These are phyloP conservation scores for Drosophila paranaensis DNA, from an alignment of 2,888 invertebrate genomes.

Conservation along the genomic window DNA sequence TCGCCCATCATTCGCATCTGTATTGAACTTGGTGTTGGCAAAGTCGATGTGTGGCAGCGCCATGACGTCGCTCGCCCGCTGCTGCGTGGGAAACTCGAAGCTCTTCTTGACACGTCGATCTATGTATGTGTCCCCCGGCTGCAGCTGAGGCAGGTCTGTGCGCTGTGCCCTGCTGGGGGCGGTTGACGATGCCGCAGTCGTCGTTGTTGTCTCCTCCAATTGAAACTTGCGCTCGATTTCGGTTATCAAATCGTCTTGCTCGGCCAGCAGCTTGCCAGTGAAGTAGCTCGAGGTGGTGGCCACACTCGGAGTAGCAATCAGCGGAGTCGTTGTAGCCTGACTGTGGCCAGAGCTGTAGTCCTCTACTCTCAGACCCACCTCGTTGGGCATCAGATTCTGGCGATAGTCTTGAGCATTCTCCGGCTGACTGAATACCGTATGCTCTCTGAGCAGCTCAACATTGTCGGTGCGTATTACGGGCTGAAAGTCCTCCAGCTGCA, in stretches of 20 bases:
- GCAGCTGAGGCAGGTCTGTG: conserved; percentile 20
- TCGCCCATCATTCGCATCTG: conserved; percentile 59
- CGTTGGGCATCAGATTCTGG: conserved; percentile 78
- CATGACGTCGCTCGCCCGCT: conserved; percentile 77
- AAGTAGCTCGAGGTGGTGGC: conserved; percentile 69
- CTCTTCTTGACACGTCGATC: conserved; percentile 85
- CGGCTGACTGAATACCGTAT: conserved; percentile 68
- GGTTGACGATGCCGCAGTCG: conserved; percentile 25
- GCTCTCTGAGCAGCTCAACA: conserved; percentile 74
- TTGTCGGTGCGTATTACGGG: conserved; percentile 67
- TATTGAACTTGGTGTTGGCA: conserved; percentile 84
- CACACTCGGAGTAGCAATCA: conserved; percentile 27
- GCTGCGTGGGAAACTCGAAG: conserved; percentile 83
- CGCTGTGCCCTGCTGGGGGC: neutral
- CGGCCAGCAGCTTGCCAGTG: conserved; percentile 82
- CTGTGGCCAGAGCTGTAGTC: conserved; percentile 4
- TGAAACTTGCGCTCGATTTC: conserved; percentile 84
- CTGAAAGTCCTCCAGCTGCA: conserved; percentile 82
- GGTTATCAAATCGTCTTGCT: conserved; percentile 84
- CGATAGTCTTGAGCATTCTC: conserved; percentile 60
- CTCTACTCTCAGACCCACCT: conserved; percentile 56
- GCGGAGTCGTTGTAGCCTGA: conserved; percentile 12
- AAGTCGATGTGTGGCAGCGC: conserved; percentile 82
- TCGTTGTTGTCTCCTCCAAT: conserved; percentile 79
- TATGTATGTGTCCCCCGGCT: conserved; percentile 72